Conservation (phyloP, 2,888 invertebrate genomes). For the Anoplius nigerrimus region DNA sequence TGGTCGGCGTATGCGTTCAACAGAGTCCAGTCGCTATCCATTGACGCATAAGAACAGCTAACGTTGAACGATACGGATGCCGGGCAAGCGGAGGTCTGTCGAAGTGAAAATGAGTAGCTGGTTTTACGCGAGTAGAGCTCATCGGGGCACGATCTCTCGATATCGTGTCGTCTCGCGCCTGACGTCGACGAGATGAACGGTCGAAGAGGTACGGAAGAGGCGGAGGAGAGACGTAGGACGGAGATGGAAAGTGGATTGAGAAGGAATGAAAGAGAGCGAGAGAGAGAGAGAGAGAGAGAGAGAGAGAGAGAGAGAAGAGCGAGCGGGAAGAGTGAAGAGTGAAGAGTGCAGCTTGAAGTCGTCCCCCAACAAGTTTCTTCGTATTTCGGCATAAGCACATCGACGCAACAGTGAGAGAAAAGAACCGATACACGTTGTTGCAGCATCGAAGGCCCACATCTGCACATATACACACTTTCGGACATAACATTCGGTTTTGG, state of each 20-base stretch:
- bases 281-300: constrained; percentile 25
- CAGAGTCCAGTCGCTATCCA: constrained; percentile 96
- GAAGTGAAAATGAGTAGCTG: constrained; percentile 34
- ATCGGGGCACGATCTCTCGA: constrained; percentile 2
- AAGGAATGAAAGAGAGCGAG: constrained; percentile 16
- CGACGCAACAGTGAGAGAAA: constrained; percentile 28
- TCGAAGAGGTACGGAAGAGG: constrained; percentile 13
- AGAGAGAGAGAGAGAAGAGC: constrained; percentile 13
- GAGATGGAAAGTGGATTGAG: too few species aligned
- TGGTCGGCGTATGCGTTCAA: constrained; percentile 93
- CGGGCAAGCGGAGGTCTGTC: constrained; percentile 19
- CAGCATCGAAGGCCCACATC: constrained; percentile 2
- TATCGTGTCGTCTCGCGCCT: constrained; percentile 35
- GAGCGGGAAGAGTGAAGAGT: constrained; percentile 41
- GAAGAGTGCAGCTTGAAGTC: constrained; percentile 35
- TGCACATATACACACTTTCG: background rate
- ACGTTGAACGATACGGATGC: constrained; percentile 40
- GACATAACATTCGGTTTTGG: background rate
- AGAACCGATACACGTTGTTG: constrained; percentile 21
- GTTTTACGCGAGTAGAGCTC: constrained; percentile 20
- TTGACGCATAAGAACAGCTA: constrained; percentile 70
- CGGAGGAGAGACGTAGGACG: constrained; percentile 36
- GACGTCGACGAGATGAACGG: constrained; percentile 32
- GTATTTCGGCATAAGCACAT: constrained; percentile 26
- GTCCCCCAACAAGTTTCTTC: constrained; percentile 46